Evolutionary conservation across 2,797 vertebrate species (phyloP).

Genomic region (Platalea minor): DNA sequence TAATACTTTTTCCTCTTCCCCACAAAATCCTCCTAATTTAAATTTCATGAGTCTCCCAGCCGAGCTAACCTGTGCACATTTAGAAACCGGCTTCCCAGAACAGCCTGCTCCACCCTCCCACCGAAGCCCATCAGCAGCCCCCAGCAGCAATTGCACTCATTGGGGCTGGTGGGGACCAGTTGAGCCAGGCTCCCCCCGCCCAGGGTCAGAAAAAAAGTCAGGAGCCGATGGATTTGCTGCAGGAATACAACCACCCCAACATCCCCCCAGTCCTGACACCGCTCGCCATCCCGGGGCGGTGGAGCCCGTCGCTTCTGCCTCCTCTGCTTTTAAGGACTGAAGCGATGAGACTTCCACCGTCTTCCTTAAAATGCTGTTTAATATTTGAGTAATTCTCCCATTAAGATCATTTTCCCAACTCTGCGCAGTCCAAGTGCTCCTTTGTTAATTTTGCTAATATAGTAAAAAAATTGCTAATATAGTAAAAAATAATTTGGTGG

Average conservation of each 20-base stretch:
- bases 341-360: neutral
- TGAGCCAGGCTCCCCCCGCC: neutral
- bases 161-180: neutral
- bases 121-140: neutral
- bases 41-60: conserved; percentile 22
- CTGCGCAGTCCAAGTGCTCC: neutral
- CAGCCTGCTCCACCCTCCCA: neutral
- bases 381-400: neutral
- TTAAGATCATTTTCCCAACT: neutral
- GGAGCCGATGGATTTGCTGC: neutral
- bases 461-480: neutral
- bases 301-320: neutral
- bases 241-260: neutral
- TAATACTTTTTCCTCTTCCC: neutral
- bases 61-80: neutral
- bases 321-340: too few relatives aligned
- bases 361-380: neutral
- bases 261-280: neutral
- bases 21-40: neutral
- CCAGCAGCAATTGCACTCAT: neutral
- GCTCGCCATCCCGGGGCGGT: neutral
- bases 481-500: neutral
- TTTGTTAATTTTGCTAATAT: neutral
- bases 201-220: neutral
- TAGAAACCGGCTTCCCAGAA: neutral